Evolutionary conservation across 2,888 invertebrate genomes (phyloP).

Genomic region (Agrochola circellaris): DNA sequence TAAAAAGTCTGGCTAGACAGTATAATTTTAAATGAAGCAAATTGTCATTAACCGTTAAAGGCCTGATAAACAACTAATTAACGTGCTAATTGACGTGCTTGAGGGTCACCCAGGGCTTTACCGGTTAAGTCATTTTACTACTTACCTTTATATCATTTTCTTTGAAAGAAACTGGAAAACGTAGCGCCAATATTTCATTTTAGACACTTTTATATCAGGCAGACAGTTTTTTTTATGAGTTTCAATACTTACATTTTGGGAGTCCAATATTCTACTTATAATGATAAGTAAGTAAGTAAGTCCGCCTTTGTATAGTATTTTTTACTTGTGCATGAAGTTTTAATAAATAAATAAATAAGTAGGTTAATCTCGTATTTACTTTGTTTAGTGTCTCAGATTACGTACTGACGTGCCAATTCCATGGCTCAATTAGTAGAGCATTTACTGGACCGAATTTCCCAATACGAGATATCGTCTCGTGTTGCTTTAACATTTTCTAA

Average conservation of each 20-base stretch:
- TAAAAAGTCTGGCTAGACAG: slow-evolving; percentile 17
- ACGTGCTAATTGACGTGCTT: too few relatives aligned
- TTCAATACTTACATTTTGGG: not conserved
- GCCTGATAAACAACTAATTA: too few relatives aligned
- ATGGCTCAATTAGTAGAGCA: slow-evolving; percentile 6
- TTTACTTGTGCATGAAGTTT: too few relatives aligned
- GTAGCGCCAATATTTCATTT: slow-evolving; percentile 29
- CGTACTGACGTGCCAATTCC: not conserved
- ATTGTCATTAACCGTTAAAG: too few relatives aligned
- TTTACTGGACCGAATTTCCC: slow-evolving; percentile 17
- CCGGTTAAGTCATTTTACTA: slow-evolving; percentile 25
- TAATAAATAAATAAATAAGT: too few relatives aligned
- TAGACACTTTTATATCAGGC: slow-evolving; percentile 8
- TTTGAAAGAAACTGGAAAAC: slow-evolving; percentile 10
- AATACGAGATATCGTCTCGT: slow-evolving; percentile 5
- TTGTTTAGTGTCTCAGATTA: not conserved
- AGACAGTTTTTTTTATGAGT: slow-evolving; percentile 9
- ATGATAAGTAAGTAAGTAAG: not conserved
- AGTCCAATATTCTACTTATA: not conserved
- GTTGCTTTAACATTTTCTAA: slow-evolving; percentile 9
- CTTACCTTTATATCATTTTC: slow-evolving; percentile 22
- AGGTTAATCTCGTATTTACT: not conserved
- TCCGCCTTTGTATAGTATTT: too few relatives aligned
- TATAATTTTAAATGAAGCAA: slow-evolving; percentile 42
- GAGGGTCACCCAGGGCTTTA: too few relatives aligned